Percentiles rank a stretch among this genome's conserved stretches.
These are phyloP conservation scores for Meloidogyne hapla DNA, from an alignment of 1,140 invertebrate species.

Conservation along the genomic window DNA sequence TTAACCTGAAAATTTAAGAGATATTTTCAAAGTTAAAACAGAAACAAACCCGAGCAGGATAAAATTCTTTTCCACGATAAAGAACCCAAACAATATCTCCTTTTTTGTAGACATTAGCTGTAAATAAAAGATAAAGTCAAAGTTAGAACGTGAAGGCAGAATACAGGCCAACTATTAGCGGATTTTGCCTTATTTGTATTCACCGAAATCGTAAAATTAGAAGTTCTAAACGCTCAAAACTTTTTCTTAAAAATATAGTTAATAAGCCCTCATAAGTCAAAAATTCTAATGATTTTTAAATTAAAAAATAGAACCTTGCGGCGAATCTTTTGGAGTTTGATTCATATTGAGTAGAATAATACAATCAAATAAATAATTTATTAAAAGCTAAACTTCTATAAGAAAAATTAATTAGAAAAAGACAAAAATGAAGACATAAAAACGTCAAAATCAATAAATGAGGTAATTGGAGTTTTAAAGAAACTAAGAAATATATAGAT, in stretches of 20 bases:
- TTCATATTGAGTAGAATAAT: not conserved
- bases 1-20: slow-evolving; percentile 24
- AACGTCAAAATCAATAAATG: no score
- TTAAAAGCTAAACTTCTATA: not conserved
- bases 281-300: slow-evolving; percentile 12
- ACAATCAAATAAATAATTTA: not conserved
- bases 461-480: no score
- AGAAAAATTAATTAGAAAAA: not conserved
- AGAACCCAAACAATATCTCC: slow-evolving; percentile 41
- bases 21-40: not conserved
- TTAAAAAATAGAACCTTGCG: not conserved
- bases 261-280: no score
- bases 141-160: no score
- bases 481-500: no score
- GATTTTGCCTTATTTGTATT: no score
- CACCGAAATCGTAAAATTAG: no score
- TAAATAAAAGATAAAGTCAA: slow-evolving; percentile 15
- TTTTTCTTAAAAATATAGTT: no score
- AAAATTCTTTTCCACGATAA: slow-evolving; percentile 30
- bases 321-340: slow-evolving; percentile 1
- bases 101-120: slow-evolving; percentile 30
- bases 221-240: no score
- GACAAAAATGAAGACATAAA: no score
- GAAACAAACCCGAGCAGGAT: slow-evolving; percentile 34
- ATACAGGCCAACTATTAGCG: no score